phyloP scores from a whole-genome alignment of 92 coral and sea anemone species.

The Porites evermanni region DNA sequence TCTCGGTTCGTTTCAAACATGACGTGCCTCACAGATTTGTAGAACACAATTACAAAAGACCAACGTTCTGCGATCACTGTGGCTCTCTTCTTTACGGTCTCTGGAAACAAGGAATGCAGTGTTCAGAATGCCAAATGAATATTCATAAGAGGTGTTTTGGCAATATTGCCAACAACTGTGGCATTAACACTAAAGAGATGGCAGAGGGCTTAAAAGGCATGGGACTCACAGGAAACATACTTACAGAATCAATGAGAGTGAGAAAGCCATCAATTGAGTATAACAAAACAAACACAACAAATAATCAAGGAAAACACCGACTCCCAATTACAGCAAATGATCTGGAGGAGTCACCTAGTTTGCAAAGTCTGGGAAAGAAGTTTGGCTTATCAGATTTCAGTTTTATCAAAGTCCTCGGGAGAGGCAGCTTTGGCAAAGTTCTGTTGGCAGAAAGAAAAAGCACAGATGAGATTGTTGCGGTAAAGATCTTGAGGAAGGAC shows the following conservation, averaged over 20 bases:
- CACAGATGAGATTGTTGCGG: slow-evolving; percentile 85
- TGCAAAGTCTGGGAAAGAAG: slow-evolving; percentile 61
- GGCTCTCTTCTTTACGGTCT: slow-evolving; percentile 94
- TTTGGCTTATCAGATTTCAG: slow-evolving; percentile 78
- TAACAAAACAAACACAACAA: slow-evolving; percentile 32
- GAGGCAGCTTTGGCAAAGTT: slow-evolving; percentile 99
- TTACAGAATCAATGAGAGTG: slow-evolving; percentile 51
- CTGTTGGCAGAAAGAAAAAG: slow-evolving; percentile 93
- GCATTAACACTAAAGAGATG: slow-evolving; percentile 90
- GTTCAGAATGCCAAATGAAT: slow-evolving; percentile 90
- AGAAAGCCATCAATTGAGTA: slow-evolving; percentile 46
- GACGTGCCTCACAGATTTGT: slow-evolving; percentile 92
- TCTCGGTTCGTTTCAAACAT: slow-evolving; percentile 71
- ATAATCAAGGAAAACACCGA: slow-evolving; percentile 29
- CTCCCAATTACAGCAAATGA: slow-evolving; percentile 29
- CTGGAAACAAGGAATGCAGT: slow-evolving; percentile 91
- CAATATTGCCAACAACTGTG: slow-evolving; percentile 95
- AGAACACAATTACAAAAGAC: slow-evolving; percentile 82
- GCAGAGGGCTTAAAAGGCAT: slow-evolving; percentile 79
- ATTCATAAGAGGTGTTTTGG: slow-evolving; percentile 90
- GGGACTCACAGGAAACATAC: slow-evolving; percentile 79
- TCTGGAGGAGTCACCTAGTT: slow-evolving; percentile 79
- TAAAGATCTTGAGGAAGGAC: slow-evolving; percentile 93
- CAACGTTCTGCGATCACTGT: slow-evolving; percentile 99
- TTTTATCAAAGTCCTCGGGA: slow-evolving; percentile 93